These are phyloP conservation scores for Andrena bicolor DNA, from an alignment of 2,888 invertebrate genomes.

Conservation along the genomic window DNA sequence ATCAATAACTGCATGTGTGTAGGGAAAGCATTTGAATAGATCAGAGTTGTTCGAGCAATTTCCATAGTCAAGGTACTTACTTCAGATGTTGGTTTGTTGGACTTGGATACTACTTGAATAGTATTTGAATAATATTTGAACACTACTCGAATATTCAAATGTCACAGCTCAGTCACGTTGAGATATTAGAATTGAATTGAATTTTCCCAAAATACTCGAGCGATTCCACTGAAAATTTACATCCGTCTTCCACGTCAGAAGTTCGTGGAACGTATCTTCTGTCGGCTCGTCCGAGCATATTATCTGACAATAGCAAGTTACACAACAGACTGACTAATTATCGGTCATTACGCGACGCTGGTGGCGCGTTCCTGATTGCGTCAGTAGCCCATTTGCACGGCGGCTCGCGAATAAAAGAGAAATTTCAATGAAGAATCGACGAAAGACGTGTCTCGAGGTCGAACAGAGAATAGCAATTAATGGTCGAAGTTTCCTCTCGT, in stretches of 20 bases:
- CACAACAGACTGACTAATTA: slow-evolving; percentile 75
- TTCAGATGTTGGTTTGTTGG: not conserved
- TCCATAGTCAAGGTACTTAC: not conserved
- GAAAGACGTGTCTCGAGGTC: slow-evolving; percentile 36
- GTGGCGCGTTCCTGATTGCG: slow-evolving; percentile 70
- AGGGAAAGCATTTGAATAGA: not conserved
- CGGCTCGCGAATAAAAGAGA: slow-evolving; percentile 49
- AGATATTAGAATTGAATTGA: not conserved
- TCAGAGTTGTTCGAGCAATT: too few relatives aligned
- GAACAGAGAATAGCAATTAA: not conserved
- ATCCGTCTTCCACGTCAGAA: slow-evolving; percentile 3
- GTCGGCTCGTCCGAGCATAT: slow-evolving; percentile 49
- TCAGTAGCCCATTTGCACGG: slow-evolving; percentile 67
- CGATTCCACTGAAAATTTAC: not conserved
- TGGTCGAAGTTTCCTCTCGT: not conserved
- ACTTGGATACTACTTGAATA: not conserved
- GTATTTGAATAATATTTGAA: not conserved
- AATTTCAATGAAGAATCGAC: slow-evolving; percentile 49
- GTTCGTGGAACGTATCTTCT: slow-evolving; percentile 48
- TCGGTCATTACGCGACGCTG: slow-evolving; percentile 74
- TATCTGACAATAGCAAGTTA: slow-evolving; percentile 65
- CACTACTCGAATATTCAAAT: too few relatives aligned
- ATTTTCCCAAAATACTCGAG: not conserved
- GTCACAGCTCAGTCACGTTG: too few relatives aligned
- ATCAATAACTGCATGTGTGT: not conserved